These are phyloP conservation scores for Macrotus californicus DNA, from an alignment of 2,113 vertebrate species.

Conservation along the genomic window DNA sequence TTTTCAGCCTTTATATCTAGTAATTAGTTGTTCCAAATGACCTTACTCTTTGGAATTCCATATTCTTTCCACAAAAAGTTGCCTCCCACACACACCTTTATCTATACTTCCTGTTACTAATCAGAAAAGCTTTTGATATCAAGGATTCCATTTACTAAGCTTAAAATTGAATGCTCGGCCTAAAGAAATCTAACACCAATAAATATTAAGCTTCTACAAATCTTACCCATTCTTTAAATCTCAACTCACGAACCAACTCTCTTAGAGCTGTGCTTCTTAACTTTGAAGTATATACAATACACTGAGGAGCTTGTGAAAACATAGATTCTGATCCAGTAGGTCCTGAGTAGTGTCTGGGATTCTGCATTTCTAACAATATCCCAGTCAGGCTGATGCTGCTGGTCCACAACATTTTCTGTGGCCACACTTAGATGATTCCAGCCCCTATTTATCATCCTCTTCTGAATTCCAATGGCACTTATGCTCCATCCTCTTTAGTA, in stretches of 20 bases:
- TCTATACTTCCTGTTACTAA: not conserved
- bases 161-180: not conserved
- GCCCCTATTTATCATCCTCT: not conserved
- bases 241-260: not conserved
- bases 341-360: not conserved
- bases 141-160: not conserved
- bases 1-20: not conserved
- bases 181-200: not conserved
- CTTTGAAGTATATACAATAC: not conserved
- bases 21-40: not conserved
- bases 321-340: not conserved
- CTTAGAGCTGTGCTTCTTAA: not conserved
- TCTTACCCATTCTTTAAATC: not conserved
- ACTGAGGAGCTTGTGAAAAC: not conserved
- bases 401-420: not conserved
- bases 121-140: not conserved
- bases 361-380: not conserved
- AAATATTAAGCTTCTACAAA: not conserved
- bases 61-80: not conserved
- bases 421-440: not conserved
- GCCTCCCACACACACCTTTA: not conserved
- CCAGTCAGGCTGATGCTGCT: not conserved
- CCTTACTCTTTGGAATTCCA: not conserved
- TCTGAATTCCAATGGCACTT: not conserved
- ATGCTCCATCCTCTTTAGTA: not conserved